Evolutionary conservation across 1,140 invertebrate species (phyloP).

Genomic region (Drosophila azteca): DNA sequence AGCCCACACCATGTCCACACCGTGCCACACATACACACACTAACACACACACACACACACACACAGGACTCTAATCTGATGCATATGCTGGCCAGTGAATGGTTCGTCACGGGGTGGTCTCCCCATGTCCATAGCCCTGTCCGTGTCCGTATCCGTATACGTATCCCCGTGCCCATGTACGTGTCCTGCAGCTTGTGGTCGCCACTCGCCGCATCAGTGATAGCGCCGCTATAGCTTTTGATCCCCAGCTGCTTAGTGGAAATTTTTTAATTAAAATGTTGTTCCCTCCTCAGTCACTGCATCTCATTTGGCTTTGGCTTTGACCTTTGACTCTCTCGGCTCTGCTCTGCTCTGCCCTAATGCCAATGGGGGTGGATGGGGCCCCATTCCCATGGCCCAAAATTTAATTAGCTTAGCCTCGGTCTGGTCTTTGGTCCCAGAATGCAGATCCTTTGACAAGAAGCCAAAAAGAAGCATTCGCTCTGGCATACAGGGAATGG

Average conservation of each 20-base stretch:
- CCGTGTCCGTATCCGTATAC: not conserved
- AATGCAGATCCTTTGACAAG: constrained; percentile 60
- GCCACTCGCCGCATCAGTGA: constrained; percentile 69
- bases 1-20: not conserved
- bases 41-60: not conserved
- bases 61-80: constrained; percentile 45
- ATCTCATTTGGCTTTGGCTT: constrained; percentile 61
- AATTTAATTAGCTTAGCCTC: constrained; percentile 77
- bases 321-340: constrained; percentile 60
- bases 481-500: no score
- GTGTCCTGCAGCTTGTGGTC: constrained; percentile 71
- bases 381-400: constrained; percentile 48
- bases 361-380: not conserved
- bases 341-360: not conserved
- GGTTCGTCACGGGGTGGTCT: constrained; percentile 8
- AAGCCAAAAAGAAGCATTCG: constrained; percentile 26
- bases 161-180: constrained; percentile 4
- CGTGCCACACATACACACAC: not conserved
- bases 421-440: constrained; percentile 26
- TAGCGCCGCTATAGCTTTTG: constrained; percentile 66
- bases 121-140: not conserved
- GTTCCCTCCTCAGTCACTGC: not conserved
- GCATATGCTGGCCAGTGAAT: constrained; percentile 37
- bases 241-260: constrained; percentile 60
- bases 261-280: constrained; percentile 76